phyloP scores from a whole-genome alignment of 2,888 invertebrate genomes.

The Diarsia dahlii region DNA sequence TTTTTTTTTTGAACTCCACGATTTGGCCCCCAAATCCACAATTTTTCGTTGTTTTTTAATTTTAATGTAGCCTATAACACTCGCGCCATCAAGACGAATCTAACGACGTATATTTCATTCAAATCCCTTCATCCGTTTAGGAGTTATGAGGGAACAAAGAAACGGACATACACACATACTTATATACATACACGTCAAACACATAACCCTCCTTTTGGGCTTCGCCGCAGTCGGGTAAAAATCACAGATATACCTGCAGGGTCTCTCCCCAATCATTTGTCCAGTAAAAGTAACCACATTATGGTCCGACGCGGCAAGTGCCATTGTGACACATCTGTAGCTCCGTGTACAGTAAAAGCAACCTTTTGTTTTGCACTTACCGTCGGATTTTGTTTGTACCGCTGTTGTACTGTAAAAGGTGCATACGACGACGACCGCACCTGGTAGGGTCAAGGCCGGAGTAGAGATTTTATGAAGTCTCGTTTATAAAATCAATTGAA shows the following conservation, averaged over 20 bases:
- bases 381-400: slow-evolving; percentile 39
- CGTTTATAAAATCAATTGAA: slow-evolving; percentile 8
- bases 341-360: slow-evolving; percentile 32
- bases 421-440: slow-evolving; percentile 63
- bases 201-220: too few species aligned
- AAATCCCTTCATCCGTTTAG: too few species aligned
- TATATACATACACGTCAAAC: too few species aligned
- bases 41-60: too few species aligned
- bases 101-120: too few species aligned
- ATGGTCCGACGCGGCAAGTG: slow-evolving; percentile 25
- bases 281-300: slow-evolving; percentile 20
- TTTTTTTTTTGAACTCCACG: too few species aligned
- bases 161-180: too few species aligned
- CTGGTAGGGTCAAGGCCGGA: slow-evolving; percentile 66
- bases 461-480: slow-evolving; percentile 15
- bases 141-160: too few species aligned
- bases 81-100: too few species aligned
- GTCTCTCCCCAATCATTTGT: slow-evolving; percentile 8
- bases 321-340: slow-evolving; percentile 33
- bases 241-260: not conserved
- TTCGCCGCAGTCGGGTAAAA: too few species aligned
- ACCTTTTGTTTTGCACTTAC: slow-evolving; percentile 37
- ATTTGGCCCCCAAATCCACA: too few species aligned
- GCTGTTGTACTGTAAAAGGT: slow-evolving; percentile 27
- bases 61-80: too few species aligned